These are phyloP conservation scores for Fragum sueziense DNA, from an alignment of 2,888 invertebrate genomes.

Conservation along the genomic window DNA sequence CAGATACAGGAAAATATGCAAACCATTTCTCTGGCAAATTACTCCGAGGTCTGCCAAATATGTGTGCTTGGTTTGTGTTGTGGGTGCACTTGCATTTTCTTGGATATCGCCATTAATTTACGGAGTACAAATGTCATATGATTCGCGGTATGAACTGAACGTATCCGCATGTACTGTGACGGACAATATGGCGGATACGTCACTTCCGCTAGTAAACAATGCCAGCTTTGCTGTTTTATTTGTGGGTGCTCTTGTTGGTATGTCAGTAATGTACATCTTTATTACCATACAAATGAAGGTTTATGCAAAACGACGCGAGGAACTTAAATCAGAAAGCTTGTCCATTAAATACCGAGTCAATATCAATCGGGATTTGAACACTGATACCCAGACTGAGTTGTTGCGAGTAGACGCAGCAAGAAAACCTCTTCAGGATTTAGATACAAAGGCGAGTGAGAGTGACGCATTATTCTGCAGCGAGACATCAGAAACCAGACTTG, in stretches of 20 bases:
- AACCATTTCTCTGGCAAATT: slow-evolving; percentile 66
- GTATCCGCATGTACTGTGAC: slow-evolving; percentile 64
- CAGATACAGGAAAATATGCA: slow-evolving; percentile 70
- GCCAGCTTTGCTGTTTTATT: slow-evolving; percentile 52
- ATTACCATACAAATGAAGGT: slow-evolving; percentile 53
- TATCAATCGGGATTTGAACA: not conserved
- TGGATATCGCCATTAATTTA: slow-evolving; percentile 61
- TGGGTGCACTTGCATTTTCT: slow-evolving; percentile 42
- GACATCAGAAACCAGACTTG: slow-evolving; percentile 29
- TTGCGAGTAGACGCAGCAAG: not conserved
- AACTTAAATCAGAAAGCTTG: not conserved
- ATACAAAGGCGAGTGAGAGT: slow-evolving; percentile 12
- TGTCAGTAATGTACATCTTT: slow-evolving; percentile 58
- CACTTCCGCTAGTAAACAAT: slow-evolving; percentile 59
- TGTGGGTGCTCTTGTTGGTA: slow-evolving; percentile 40
- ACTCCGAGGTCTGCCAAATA: slow-evolving; percentile 48
- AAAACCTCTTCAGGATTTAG: not conserved
- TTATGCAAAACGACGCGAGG: slow-evolving; percentile 24
- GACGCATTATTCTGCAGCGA: slow-evolving; percentile 37
- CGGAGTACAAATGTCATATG: slow-evolving; percentile 49
- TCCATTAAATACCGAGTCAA: not conserved
- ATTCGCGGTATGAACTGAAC: slow-evolving; percentile 42
- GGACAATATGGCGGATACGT: slow-evolving; percentile 52
- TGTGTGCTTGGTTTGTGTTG: slow-evolving; percentile 45
- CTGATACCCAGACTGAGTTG: slow-evolving; percentile 2